Conservation (phyloP, 2,797 vertebrate genomes). For the Gadopsis bispinosus region DNA sequence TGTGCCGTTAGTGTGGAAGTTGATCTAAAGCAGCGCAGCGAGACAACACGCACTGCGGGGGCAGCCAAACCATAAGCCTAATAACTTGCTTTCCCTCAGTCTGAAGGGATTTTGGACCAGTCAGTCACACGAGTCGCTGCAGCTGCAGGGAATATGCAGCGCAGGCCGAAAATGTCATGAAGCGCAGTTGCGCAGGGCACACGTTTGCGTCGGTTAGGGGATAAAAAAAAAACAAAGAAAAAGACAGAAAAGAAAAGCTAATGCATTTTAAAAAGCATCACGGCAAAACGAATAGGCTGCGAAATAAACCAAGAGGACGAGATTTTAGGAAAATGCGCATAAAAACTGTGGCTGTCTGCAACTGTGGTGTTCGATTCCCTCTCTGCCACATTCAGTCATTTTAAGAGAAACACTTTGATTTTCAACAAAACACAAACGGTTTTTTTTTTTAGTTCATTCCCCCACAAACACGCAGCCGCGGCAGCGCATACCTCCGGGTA, state of each 20-base stretch:
- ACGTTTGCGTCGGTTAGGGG: background rate
- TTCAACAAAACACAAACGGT: background rate
- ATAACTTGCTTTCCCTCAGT: background rate
- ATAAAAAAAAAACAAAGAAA: background rate
- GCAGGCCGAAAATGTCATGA: background rate
- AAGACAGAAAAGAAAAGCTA: background rate
- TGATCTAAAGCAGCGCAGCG: slow-evolving; percentile 30
- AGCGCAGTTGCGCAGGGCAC: background rate
- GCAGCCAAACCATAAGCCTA: background rate
- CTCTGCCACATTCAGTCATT: background rate
- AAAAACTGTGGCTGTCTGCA: slow-evolving; percentile 61
- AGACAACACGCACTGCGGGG: slow-evolving; percentile 8
- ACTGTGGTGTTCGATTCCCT: slow-evolving; percentile 57
- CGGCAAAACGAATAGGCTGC: background rate
- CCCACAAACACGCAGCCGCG: background rate
- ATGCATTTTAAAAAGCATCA: background rate
- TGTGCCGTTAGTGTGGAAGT: slow-evolving; percentile 64
- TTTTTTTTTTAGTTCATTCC: background rate
- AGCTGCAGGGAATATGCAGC: slow-evolving; percentile 26
- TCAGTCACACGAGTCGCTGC: slow-evolving; percentile 46
- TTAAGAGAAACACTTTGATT: background rate
- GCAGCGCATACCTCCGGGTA: slow-evolving; percentile 91
- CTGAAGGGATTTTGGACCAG: slow-evolving; percentile 17
- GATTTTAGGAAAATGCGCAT: slow-evolving; percentile 67
- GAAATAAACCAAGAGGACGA: slow-evolving; percentile 7